Conservation (phyloP, 2,888 invertebrate genomes). For the Stenodera caucasica region DNA sequence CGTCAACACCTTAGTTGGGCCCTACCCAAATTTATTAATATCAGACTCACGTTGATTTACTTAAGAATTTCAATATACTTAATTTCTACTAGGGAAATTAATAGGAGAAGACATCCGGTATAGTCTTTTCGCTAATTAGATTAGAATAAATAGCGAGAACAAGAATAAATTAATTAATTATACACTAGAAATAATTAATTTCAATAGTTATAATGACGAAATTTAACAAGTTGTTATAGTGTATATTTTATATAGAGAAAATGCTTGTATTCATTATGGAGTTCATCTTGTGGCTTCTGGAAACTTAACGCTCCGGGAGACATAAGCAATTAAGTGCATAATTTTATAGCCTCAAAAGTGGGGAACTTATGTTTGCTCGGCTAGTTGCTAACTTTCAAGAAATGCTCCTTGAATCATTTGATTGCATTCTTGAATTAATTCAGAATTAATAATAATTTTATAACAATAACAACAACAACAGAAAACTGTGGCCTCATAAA, state of each 20-base stretch:
- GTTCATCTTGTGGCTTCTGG: conserved; percentile 49
- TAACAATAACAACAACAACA: too few relatives aligned
- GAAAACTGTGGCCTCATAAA: conserved; percentile 52
- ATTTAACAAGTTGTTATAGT: background rate
- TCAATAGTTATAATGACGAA: background rate
- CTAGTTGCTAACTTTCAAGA: conserved; percentile 32
- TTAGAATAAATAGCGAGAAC: conserved; percentile 30
- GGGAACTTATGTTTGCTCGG: conserved; percentile 49
- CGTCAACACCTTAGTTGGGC: conserved; percentile 27
- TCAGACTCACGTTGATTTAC: conserved; percentile 51
- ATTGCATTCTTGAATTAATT: background rate
- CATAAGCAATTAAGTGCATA: conserved; percentile 56
- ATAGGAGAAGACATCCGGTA: conserved; percentile 44
- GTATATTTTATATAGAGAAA: conserved; percentile 39
- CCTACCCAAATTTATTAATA: conserved; percentile 44
- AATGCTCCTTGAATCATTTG: conserved; percentile 18
- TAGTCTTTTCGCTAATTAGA: conserved; percentile 53
- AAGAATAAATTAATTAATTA: too few relatives aligned
- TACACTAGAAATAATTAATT: too few relatives aligned
- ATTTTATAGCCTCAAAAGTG: conserved; percentile 53
- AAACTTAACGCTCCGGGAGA: conserved; percentile 53
- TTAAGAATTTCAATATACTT: conserved; percentile 54
- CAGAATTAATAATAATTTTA: background rate
- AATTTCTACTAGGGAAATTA: conserved; percentile 54
- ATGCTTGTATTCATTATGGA: conserved; percentile 48